Percentiles rank a stretch among this genome's conserved stretches.
These are phyloP conservation scores for Dryoscopus gambensis DNA, from an alignment of 2,113 vertebrate genomes.

Conservation along the genomic window DNA sequence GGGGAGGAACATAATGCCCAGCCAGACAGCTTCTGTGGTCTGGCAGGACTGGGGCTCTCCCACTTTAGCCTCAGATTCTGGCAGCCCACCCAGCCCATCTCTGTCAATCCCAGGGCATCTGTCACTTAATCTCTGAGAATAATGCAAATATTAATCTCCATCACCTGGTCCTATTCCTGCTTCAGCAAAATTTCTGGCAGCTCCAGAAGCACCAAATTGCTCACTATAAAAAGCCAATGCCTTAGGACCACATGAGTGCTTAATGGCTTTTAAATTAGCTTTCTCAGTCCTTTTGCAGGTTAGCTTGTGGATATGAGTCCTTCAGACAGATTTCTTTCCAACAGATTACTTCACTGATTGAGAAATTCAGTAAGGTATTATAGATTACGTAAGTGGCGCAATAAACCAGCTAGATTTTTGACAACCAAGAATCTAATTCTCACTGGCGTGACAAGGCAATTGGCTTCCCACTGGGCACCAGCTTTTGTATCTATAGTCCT, in stretches of 20 bases:
- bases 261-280: not conserved
- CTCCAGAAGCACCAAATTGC: not conserved
- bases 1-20: rapidly evolving
- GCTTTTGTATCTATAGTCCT: not conserved
- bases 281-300: not conserved
- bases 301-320: not conserved
- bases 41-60: not conserved
- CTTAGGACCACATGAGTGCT: not conserved
- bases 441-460: not conserved
- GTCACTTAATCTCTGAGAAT: not conserved
- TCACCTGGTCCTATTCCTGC: not conserved
- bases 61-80: not conserved
- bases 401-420: not conserved
- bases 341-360: not conserved
- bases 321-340: not conserved
- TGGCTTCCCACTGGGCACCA: not conserved
- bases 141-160: not conserved
- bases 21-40: not conserved
- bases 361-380: not conserved
- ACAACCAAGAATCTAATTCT: not conserved
- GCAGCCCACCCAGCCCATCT: not conserved
- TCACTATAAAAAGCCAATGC: not conserved
- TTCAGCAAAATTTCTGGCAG: not conserved
- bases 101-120: not conserved
- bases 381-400: not conserved